Conservation (phyloP, 2,888 invertebrate genomes). For the Pristionchus maxplancki region DNA sequence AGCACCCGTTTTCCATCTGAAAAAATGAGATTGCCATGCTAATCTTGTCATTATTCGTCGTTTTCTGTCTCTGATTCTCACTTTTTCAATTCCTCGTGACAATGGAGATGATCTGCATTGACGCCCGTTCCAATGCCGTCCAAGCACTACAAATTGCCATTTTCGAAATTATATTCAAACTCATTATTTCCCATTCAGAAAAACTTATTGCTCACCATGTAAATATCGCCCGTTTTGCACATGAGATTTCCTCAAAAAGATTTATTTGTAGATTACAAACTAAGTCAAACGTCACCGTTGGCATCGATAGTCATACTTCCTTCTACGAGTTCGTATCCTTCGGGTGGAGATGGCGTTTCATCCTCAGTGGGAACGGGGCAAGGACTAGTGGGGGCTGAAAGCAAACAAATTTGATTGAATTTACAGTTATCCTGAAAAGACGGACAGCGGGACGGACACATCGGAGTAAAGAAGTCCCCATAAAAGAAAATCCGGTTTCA, state of each 20-base stretch:
- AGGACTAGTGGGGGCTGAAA: neutral
- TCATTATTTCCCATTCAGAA: no score
- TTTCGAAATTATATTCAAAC: no score
- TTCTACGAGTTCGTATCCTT: neutral
- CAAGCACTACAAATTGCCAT: neutral
- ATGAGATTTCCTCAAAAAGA: neutral
- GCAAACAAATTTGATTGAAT: no score
- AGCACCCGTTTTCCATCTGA: neutral
- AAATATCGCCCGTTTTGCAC: neutral
- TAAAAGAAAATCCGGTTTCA: no score
- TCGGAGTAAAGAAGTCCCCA: neutral
- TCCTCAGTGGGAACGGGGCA: neutral
- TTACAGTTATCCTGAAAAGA: no score
- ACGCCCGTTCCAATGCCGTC: neutral
- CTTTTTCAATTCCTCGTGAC: neutral
- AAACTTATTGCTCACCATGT: neutral
- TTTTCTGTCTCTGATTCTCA: neutral
- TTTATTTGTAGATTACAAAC: neutral
- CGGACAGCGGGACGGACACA: neutral
- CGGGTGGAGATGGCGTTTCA: neutral
- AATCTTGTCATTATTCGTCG: no score
- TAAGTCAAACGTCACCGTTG: neutral
- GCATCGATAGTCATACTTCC: neutral
- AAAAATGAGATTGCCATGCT: no score
- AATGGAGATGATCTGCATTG: neutral